Conservation (phyloP, 2,113 vertebrate genomes). For the Myrmecobius fasciatus region DNA sequence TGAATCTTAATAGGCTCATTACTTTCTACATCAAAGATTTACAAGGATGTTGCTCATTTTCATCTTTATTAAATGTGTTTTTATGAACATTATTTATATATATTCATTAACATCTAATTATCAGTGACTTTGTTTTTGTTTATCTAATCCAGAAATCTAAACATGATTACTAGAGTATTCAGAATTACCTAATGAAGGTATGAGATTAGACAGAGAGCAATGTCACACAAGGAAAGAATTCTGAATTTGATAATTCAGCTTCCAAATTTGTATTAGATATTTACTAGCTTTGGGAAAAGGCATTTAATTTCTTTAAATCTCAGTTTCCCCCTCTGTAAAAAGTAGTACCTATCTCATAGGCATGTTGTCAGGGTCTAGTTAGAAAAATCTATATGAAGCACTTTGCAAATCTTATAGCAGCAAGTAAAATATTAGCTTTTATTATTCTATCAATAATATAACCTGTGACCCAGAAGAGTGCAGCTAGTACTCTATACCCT, state of each 20-base stretch:
- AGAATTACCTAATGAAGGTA: neutral
- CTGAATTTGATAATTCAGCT: neutral
- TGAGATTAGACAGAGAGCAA: neutral
- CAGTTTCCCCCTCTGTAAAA: neutral
- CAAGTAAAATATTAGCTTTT: neutral
- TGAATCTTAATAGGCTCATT: neutral
- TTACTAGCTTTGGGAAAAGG: neutral
- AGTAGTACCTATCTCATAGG: neutral
- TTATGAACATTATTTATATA: neutral
- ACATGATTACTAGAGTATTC: neutral
- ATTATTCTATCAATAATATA: neutral
- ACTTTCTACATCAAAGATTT: slow-evolving; percentile 20
- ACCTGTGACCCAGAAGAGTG: neutral
- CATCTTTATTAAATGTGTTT: neutral
- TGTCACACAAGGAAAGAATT: neutral
- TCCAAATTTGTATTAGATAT: neutral
- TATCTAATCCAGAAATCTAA: neutral
- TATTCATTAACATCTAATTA: neutral
- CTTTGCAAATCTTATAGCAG: neutral
- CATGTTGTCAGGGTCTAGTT: neutral
- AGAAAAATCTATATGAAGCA: neutral
- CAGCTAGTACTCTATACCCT: neutral
- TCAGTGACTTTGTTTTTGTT: neutral
- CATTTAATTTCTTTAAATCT: neutral
- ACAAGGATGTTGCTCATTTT: slow-evolving; percentile 30